Evolutionary conservation across 92 coral and sea anemone genomes (phyloP), one percentile per base, ranked within the genome.

Genomic region (Chrysogorgia sp.): DNA sequence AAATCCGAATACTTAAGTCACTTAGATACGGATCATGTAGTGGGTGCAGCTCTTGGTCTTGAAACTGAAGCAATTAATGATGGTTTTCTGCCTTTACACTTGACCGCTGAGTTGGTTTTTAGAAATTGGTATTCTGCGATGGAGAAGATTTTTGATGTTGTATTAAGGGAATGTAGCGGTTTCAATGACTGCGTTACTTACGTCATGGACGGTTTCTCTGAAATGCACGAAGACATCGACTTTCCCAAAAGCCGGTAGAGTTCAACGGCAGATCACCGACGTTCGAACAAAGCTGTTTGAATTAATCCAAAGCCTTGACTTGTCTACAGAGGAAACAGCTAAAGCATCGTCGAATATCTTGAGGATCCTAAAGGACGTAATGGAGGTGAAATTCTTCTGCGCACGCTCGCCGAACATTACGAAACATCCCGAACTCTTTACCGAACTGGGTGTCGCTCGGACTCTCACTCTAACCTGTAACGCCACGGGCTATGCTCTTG

Each of bases 231-330:
- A 23, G 85, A 43, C 31, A 67, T 84, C 28, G 89, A 87, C 70
- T 82, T 89, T 43, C 92, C 93, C n/a, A 17, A 92, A 90, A 28
- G 94, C 96, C 13, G 92, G 87, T 9, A 47, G 75, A 5, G 86
- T 91, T 61, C 84, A 82, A 28, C 78, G 56, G 41, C 94, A 87
- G 62, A 91, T 91, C 62, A 87, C 86, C 68, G 93, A 87, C 25
- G 83, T 84, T 49, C 65, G 63, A 65, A 31, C 12, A 0, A 56
- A 85, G 47, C 81, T 82, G 21, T 48, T 76, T 23, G 45, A 77
- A 15, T 48, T 84, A 13, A 55, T 65, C 1, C 34, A 59, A 22
- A 65, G 58, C 43, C 79, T 76, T 72, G 81, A 85, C 64, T 62
- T 76, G 30, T 48, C 86, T 41, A 81, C 67, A 40, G 34, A 49